phyloP scores from a whole-genome alignment of 1,140 invertebrate genomes.

The Spodoptera frugiperda region DNA sequence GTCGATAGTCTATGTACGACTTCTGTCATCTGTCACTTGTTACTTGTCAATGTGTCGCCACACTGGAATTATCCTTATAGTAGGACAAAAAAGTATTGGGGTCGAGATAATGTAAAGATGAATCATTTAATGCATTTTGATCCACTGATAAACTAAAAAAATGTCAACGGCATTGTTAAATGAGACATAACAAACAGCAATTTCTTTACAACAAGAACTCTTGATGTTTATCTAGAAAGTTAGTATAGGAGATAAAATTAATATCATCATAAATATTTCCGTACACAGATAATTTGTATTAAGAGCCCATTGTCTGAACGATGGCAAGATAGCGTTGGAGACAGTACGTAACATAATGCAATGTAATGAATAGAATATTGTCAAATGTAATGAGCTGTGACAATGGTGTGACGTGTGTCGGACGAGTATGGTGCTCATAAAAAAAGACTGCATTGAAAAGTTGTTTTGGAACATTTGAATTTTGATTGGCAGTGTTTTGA shows the following conservation, averaged over 20 bases:
- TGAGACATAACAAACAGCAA: conserved; percentile 14
- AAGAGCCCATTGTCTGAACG: conserved; percentile 16
- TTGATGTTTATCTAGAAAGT: conserved; percentile 45
- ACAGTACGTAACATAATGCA: conserved; percentile 16
- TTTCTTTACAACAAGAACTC: conserved; percentile 20
- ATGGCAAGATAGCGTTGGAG: conserved; percentile 14
- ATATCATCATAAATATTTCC: conserved; percentile 39
- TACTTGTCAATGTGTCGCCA: too few species aligned
- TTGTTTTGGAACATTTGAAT: conserved; percentile 24
- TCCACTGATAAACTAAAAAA: too few species aligned
- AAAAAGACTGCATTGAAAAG: conserved; percentile 23
- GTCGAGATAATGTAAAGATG: too few species aligned
- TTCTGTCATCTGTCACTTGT: too few species aligned
- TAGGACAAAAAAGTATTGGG: too few species aligned
- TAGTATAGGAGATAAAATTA: conserved; percentile 30
- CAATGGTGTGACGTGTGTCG: conserved; percentile 21
- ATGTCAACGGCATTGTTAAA: too few species aligned
- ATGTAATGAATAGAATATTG: conserved; percentile 38
- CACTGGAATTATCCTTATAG: too few species aligned
- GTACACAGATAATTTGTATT: conserved; percentile 12
- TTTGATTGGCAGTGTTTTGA: conserved; percentile 20
- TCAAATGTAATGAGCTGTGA: conserved; percentile 42
- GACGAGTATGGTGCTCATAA: conserved; percentile 23
- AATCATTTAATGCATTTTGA: too few species aligned
- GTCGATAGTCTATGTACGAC: too few species aligned